Conservation (phyloP, 2,113 vertebrate species). For the Myrmecobius fasciatus region DNA sequence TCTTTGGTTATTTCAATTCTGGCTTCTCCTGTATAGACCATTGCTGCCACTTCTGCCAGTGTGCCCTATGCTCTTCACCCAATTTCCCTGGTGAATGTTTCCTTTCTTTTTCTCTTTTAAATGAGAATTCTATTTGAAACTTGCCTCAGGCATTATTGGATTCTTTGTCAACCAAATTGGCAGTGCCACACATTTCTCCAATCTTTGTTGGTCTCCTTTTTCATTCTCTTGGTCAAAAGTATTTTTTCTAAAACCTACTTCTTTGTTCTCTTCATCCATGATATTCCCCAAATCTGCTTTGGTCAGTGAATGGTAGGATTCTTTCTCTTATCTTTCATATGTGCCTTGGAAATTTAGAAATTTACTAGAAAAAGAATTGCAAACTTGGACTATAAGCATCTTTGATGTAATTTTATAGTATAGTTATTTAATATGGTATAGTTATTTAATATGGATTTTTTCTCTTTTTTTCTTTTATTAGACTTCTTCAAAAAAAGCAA, state of each 20-base stretch:
- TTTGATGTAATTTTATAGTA: conserved; percentile 36
- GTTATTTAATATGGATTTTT: conserved; percentile 5
- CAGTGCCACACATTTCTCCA: background rate
- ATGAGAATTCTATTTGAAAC: background rate
- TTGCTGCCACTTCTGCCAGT: conserved; percentile 15
- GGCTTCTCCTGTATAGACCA: background rate
- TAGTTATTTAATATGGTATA: conserved; percentile 43
- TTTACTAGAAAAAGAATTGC: conserved; percentile 40
- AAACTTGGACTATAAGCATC: conserved; percentile 16
- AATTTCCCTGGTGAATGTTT: background rate
- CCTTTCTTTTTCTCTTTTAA: conserved; percentile 46
- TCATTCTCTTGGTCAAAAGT: conserved; percentile 34
- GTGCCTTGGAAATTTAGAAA: conserved; percentile 30
- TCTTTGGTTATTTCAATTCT: conserved; percentile 29
- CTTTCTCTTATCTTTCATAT: conserved; percentile 5
- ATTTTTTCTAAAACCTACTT: conserved; percentile 37
- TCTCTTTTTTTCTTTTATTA: conserved; percentile 80
- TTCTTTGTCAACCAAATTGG: background rate
- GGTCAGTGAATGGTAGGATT: background rate
- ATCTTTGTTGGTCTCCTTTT: background rate
- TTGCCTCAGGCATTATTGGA: conserved; percentile 9
- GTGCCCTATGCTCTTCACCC: background rate
- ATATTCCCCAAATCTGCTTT: background rate
- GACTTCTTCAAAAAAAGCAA: conserved; percentile 89
- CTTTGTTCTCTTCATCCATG: background rate